Percentiles rank a stretch among this genome's conserved stretches.
phyloP scores from a whole-genome alignment of 1,140 invertebrate genomes.

The Adoxophyes honmai region DNA sequence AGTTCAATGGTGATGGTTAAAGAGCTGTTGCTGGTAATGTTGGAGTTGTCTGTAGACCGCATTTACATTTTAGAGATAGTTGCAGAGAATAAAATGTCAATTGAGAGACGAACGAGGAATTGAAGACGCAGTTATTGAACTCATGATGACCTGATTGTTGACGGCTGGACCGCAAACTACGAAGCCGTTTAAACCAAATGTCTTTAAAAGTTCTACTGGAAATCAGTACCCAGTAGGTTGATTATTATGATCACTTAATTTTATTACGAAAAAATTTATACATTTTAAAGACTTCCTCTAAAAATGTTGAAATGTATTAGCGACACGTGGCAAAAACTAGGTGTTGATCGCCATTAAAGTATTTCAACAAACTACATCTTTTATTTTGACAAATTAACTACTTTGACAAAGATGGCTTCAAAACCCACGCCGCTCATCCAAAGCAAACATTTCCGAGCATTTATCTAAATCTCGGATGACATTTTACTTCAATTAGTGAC shows the following conservation, averaged over 20 bases:
- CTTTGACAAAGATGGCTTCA: constrained; percentile 6
- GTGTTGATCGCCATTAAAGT: no score
- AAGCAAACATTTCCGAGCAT: constrained; percentile 16
- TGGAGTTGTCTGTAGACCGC: constrained; percentile 63
- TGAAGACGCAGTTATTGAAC: constrained; percentile 70
- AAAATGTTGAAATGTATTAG: no score
- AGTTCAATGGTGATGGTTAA: constrained; percentile 22
- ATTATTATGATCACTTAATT: no score
- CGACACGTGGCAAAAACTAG: no score
- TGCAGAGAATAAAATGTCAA: constrained; percentile 72
- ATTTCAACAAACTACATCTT: no score
- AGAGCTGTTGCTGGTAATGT: constrained; percentile 1
- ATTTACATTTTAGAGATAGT: constrained; percentile 73
- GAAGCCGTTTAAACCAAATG: background rate
- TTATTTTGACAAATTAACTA: no score
- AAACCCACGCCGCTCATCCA: constrained; percentile 3
- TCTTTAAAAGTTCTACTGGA: no score
- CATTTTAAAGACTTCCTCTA: no score
- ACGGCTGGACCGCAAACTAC: constrained; percentile 37
- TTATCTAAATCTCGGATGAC: constrained; percentile 42
- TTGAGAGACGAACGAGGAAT: constrained; percentile 65
- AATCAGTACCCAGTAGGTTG: no score
- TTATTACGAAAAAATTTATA: no score
- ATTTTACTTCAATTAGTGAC: constrained; percentile 37
- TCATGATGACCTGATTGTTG: constrained; percentile 58